Conservation (phyloP, 2,113 vertebrate genomes). For the Gambusia holbrooki region DNA sequence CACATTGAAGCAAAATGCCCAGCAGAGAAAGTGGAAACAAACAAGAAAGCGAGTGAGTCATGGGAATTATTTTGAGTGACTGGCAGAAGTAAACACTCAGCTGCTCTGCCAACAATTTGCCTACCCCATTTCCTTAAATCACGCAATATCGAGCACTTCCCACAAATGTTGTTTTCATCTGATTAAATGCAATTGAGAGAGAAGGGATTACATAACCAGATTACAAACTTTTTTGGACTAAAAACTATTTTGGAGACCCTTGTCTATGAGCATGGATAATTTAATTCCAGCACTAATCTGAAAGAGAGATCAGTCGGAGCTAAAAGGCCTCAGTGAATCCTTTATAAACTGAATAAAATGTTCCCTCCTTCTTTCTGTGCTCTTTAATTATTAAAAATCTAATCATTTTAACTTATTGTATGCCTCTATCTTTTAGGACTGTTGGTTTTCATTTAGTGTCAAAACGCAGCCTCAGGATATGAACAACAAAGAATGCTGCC, state of each 20-base stretch:
- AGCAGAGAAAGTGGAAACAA: conserved; percentile 24
- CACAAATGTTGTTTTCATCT: conserved; percentile 1
- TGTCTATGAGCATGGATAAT: conserved; percentile 6
- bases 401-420: no score
- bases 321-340: conserved; percentile 9
- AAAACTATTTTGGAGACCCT: conserved; percentile 14
- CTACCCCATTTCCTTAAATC: conserved; percentile 19
- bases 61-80: conserved; percentile 37
- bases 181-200: not conserved
- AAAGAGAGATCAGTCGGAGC: conserved; percentile 6
- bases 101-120: conserved; percentile 1
- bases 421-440: no score
- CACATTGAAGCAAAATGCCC: conserved; percentile 18
- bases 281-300: conserved; percentile 13
- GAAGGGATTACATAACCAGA: not conserved
- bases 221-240: not conserved
- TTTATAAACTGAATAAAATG: not conserved
- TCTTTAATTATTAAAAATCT: no score
- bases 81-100: conserved; percentile 15
- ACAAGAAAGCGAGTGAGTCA: conserved; percentile 18
- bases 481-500: no score
- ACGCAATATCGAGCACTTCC: not conserved
- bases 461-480: no score
- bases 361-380: no score
- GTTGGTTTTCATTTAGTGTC: no score